Base-by-base conservation (phyloP, 2,888 invertebrate species). In the Drosophila kuntzei region DNA sequence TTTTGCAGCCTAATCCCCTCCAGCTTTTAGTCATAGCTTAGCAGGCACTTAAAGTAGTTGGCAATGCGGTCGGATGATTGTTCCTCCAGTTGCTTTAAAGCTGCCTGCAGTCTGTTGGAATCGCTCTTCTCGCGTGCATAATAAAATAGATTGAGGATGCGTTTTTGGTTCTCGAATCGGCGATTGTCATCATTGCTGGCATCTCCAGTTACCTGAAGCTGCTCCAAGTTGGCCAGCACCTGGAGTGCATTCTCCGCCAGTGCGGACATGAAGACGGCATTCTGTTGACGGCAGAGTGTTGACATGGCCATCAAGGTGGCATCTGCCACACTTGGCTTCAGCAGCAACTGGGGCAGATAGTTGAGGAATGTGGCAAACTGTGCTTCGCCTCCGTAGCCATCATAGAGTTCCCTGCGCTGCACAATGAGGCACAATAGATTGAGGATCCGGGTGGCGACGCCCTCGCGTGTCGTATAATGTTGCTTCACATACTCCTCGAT, bases 271-370 rank as follows among this genome's bases (percentile, higher is more conserved):
- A 95, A 94, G 11, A 91, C 89, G 14, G 60, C 66, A 81, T 94
- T 94, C 71, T 93, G 93, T 55, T 93, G 93, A 51, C 94, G 93
- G 18, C 94, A 94, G 87, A 95, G 93, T 70, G 93, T 93, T 14
- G 94, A 93, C 68, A 95, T 91, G 6, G 94, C 94, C 59, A 94
- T 87, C n/a, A 95, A 88, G 3, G 94, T 93, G 76, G 93, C 92
- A 39, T 92, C 89, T 37, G 93, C 93, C 7, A 95, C 92, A 39
- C 92, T 87, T n/a, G 93, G 91, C 64, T 94, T 89, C 8, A 92
- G 91, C 49, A 95, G 90, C 64, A 95, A 92, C 68, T 94, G 93
- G 0, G 95, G 94, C 70, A 95, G 89, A 61, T 93, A 93, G 61
- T 91, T 90, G 0, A 95, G 89, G 93, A 95, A 95, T 9, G 82